phyloP scores from a whole-genome alignment of 1,140 invertebrate species.

The Lepidotrigona ventralis region DNA sequence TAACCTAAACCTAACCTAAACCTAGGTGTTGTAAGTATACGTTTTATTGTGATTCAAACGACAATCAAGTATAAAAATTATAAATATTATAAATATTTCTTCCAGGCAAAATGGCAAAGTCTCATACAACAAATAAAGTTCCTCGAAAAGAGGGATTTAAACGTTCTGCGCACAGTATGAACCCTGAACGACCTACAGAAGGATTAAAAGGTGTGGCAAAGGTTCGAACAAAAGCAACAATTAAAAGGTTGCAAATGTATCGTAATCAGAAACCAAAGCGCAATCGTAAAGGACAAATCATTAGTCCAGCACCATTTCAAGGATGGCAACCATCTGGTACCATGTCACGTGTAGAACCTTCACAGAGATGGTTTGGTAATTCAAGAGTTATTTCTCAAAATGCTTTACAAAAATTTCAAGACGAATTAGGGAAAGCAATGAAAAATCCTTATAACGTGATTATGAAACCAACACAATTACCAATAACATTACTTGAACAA shows the following conservation, averaged over 20 bases:
- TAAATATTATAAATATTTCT: neutral
- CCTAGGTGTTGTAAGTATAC: too few species aligned
- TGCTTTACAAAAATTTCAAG: constrained; percentile 98
- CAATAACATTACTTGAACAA: constrained; percentile 96
- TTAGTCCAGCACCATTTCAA: constrained; percentile 97
- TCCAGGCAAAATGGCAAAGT: constrained; percentile 84
- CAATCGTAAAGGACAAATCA: constrained; percentile 94
- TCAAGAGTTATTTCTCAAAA: constrained; percentile 95
- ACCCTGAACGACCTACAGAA: constrained; percentile 88
- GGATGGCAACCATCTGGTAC: constrained; percentile 93
- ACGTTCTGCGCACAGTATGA: constrained; percentile 92
- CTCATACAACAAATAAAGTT: constrained; percentile 83
- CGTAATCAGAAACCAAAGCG: constrained; percentile 97
- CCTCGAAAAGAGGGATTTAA: constrained; percentile 90
- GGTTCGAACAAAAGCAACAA: constrained; percentile 94
- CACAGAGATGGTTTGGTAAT: constrained; percentile 99
- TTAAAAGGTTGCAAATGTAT: constrained; percentile 98
- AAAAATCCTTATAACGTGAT: constrained; percentile 99
- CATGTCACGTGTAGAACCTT: constrained; percentile 96
- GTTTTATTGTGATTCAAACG: too few species aligned
- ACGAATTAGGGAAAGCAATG: constrained; percentile 95
- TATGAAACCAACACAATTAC: constrained; percentile 97
- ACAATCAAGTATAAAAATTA: neutral
- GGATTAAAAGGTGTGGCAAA: constrained; percentile 92
- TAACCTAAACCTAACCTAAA: too few species aligned